Percentiles rank a stretch among this genome's conserved stretches.
phyloP scores from a whole-genome alignment of 2,888 invertebrate genomes.

The Ornithoptera alexandrae region DNA sequence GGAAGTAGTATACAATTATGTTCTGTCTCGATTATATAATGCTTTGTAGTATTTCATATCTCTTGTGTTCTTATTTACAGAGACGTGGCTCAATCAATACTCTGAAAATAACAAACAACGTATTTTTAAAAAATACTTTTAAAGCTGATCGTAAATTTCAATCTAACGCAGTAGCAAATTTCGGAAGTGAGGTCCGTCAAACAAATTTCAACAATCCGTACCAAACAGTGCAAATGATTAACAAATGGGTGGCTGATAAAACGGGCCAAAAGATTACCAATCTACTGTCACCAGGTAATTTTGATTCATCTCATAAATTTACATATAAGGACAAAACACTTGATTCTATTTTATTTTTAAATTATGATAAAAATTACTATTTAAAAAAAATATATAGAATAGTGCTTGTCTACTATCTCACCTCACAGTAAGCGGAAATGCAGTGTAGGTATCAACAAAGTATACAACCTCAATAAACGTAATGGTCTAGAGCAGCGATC shows the following conservation, averaged over 20 bases:
- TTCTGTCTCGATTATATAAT: neutral
- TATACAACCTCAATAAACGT: too few species aligned
- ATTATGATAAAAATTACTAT: too few species aligned
- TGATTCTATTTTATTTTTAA: too few species aligned
- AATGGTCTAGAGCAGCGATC: too few species aligned
- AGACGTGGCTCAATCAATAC: constrained; percentile 56
- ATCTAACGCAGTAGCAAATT: constrained; percentile 58
- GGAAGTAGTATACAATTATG: too few species aligned
- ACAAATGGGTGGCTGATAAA: constrained; percentile 84
- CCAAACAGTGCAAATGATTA: constrained; percentile 80
- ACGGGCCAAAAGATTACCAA: constrained; percentile 85
- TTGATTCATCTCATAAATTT: neutral
- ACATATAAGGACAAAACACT: neutral
- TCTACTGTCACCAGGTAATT: constrained; percentile 78
- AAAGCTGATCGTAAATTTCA: constrained; percentile 53
- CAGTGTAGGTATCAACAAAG: too few species aligned
- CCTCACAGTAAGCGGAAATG: too few species aligned
- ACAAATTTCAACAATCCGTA: constrained; percentile 75
- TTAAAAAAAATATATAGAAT: too few species aligned
- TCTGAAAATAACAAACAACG: constrained; percentile 58
- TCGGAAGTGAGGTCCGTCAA: constrained; percentile 78
- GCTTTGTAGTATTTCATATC: neutral
- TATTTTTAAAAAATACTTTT: constrained; percentile 60
- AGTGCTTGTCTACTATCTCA: too few species aligned
- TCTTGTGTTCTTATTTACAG: constrained; percentile 42